Percentiles rank a stretch among this genome's conserved stretches.
Evolutionary conservation across 2,888 invertebrate genomes (phyloP).

Genomic region (Theretra japonica): DNA sequence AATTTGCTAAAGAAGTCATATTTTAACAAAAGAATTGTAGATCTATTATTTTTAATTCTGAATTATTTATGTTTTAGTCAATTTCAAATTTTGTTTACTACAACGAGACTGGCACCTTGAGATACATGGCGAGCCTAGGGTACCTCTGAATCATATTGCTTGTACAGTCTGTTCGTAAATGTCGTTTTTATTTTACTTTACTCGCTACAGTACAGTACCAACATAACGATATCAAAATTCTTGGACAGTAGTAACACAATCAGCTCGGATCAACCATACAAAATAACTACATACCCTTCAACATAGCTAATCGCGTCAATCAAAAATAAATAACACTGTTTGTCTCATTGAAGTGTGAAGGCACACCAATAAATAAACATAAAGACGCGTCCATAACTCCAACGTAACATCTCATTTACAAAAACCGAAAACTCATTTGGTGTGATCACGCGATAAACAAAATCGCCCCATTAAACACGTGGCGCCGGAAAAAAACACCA

Average conservation of each 20-base stretch:
- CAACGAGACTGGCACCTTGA: too few relatives aligned
- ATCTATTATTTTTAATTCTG: too few relatives aligned
- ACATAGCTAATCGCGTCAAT: conserved; percentile 4
- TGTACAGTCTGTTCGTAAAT: too few relatives aligned
- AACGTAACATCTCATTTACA: conserved; percentile 34
- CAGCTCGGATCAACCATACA: neutral
- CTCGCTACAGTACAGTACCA: too few relatives aligned
- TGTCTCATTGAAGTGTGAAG: conserved; percentile 15
- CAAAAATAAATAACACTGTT: conserved; percentile 6
- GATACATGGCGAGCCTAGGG: too few relatives aligned
- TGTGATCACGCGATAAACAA: conserved; percentile 70
- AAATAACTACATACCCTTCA: neutral
- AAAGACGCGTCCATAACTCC: conserved; percentile 5
- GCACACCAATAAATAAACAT: conserved; percentile 20
- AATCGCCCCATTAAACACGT: conserved; percentile 56
- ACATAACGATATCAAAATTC: too few relatives aligned
- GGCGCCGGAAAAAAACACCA: conserved; percentile 37
- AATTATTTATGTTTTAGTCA: too few relatives aligned
- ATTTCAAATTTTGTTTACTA: too few relatives aligned
- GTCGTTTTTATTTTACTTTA: too few relatives aligned
- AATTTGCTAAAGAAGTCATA: too few relatives aligned
- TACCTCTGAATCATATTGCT: too few relatives aligned
- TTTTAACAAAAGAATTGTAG: too few relatives aligned
- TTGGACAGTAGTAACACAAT: neutral
- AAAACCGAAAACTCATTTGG: conserved; percentile 66